A percentile compares a stretch with the other conserved stretches of the same genome.
Evolutionary conservation across 2,888 invertebrate genomes (phyloP).

Genomic region (Magallana nippona): DNA sequence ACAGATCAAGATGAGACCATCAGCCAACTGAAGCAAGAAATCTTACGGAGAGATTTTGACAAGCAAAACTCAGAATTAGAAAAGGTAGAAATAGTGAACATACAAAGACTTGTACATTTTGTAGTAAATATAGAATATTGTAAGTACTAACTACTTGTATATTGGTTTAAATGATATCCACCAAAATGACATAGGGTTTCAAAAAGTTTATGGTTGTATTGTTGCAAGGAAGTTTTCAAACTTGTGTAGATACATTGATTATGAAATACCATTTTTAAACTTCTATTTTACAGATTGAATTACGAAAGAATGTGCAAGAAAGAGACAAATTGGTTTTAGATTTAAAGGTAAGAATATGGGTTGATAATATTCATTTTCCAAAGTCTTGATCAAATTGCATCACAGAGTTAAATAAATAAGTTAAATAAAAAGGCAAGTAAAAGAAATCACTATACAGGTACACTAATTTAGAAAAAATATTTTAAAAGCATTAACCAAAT

Average conservation of each 20-base stretch:
- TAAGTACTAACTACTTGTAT: too few relatives aligned
- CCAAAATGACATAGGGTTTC: not conserved
- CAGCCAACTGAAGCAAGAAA: conserved; percentile 72
- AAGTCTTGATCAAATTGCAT: too few relatives aligned
- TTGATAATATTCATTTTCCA: too few relatives aligned
- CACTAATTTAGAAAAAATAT: too few relatives aligned
- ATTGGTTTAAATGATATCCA: too few relatives aligned
- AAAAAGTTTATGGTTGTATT: not conserved
- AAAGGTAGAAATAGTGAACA: conserved; percentile 70
- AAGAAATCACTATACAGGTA: too few relatives aligned
- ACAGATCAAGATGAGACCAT: conserved; percentile 73
- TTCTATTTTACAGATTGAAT: conserved; percentile 59
- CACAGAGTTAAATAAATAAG: too few relatives aligned
- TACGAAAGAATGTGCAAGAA: conserved; percentile 68
- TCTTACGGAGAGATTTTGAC: conserved; percentile 72
- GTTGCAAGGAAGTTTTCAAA: not conserved
- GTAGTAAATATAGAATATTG: too few relatives aligned
- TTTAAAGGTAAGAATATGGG: conserved; percentile 65
- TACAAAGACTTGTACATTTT: conserved; percentile 51
- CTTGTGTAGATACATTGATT: not conserved
- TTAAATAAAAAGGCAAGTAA: too few relatives aligned
- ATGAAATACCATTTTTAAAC: not conserved
- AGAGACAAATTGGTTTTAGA: conserved; percentile 70
- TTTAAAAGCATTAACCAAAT: too few relatives aligned
- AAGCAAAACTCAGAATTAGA: conserved; percentile 72